These are phyloP conservation scores for Apolygus lucorum DNA, from an alignment of 1,140 invertebrate species.

Conservation along the genomic window DNA sequence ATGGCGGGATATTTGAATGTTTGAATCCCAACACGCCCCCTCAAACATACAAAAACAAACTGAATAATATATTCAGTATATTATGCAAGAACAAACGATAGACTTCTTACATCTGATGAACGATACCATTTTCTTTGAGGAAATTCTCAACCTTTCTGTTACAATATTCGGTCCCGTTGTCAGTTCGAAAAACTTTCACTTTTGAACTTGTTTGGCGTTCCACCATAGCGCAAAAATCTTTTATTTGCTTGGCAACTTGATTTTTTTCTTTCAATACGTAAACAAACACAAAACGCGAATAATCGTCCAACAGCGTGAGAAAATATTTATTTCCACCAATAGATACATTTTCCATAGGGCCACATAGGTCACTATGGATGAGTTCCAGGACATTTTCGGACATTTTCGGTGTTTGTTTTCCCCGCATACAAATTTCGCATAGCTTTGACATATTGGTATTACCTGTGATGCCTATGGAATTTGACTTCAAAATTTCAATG, in stretches of 20 bases:
- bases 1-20: too few species aligned
- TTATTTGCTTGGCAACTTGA: slow-evolving; percentile 15
- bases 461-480: too few species aligned
- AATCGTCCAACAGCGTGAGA: slow-evolving; percentile 43
- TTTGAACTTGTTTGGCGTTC: slow-evolving; percentile 17
- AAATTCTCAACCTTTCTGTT: slow-evolving; percentile 17
- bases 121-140: slow-evolving; percentile 20
- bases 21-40: too few species aligned
- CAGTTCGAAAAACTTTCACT: slow-evolving; percentile 32
- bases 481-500: too few species aligned
- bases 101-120: too few species aligned
- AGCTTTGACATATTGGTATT: neutral
- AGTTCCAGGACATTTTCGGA: slow-evolving; percentile 20
- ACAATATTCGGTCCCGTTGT: too few species aligned
- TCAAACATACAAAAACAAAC: too few species aligned
- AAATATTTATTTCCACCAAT: slow-evolving; percentile 39
- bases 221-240: slow-evolving; percentile 6
- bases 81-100: too few species aligned
- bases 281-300: slow-evolving; percentile 27
- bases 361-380: slow-evolving; percentile 27
- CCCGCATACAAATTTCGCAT: neutral
- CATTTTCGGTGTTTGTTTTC: neutral
- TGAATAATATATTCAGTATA: too few species aligned
- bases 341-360: slow-evolving; percentile 37
- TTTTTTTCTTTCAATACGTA: slow-evolving; percentile 22